Base-by-base conservation (phyloP, 2,797 vertebrate genomes). In the Cyclura pinguis region DNA sequence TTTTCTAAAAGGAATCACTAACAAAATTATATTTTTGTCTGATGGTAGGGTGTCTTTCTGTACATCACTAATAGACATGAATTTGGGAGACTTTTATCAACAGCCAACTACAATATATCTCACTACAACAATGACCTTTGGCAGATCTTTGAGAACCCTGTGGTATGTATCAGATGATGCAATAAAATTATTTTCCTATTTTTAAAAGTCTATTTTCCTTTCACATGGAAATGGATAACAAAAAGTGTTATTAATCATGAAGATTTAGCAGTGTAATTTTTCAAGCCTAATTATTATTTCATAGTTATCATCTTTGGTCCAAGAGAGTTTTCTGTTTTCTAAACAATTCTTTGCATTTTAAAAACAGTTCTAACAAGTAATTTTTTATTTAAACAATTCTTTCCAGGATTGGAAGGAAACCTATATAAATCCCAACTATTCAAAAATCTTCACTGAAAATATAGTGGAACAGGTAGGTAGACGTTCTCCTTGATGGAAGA, bases 111-210 rank as follows among this genome's bases (percentile, higher is more conserved):
- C 93, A 99, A 99, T 95, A 98, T 95, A 89, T 98, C 98, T 84
- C 99, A 98, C 96, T 98, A 98, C 96, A 98, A 99, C 97, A 99
- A 97, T 88, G 99, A 99, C 95, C 98, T 99, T 94, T 99, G 99
- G 99, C 99, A 99, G 97, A 99, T 99, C 95, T 99, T 98, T 97
- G 98, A 99, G 98, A 99, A 99, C 96, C 99, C 99, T 32, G 96
- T 98, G 99, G 99, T 99, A 98, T 96, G 99, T 98, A 95, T 95
- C 87, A 92, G 18, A 88, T 38, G 89, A 47, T 42, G 94, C 3
- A 90, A 38, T 1, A 94, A 85, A 89, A 3, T 82, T 85, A 10
- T 88, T 81, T 81, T 92, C 73, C 0, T 1, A 29, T 24, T 12
- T 64, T 10, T 13, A 4, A 59, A 83, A 73, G 47, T 6, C 59